Evolutionary conservation across 2,888 invertebrate species (phyloP).

Genomic region (Parnassius apollo): DNA sequence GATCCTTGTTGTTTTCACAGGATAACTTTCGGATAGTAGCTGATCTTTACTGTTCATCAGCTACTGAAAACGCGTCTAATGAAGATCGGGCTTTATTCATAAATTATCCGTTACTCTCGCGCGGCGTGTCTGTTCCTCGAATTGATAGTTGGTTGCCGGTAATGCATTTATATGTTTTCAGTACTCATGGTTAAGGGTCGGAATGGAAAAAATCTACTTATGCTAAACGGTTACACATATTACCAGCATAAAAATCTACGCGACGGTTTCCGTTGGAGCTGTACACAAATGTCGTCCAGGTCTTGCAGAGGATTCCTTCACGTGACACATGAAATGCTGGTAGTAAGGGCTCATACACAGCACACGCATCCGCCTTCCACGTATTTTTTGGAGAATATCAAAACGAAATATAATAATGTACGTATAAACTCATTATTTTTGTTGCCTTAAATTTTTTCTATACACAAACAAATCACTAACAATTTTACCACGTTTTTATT

Average conservation of each 20-base stretch:
- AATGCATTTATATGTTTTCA: slow-evolving; percentile 44
- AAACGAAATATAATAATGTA: slow-evolving; percentile 37
- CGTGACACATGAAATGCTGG: slow-evolving; percentile 65
- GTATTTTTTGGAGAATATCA: slow-evolving; percentile 55
- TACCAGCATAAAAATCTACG: slow-evolving; percentile 69
- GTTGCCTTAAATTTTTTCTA: not conserved
- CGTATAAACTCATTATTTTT: slow-evolving; percentile 21
- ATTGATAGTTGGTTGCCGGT: slow-evolving; percentile 20
- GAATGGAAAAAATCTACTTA: slow-evolving; percentile 65
- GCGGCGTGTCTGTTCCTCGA: too few relatives aligned
- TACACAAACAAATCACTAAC: not conserved
- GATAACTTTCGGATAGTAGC: not conserved
- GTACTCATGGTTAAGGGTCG: slow-evolving; percentile 70
- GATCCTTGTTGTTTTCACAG: not conserved
- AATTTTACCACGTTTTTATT: too few relatives aligned
- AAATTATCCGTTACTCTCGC: too few relatives aligned
- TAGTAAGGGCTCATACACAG: slow-evolving; percentile 62
- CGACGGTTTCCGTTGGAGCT: slow-evolving; percentile 74
- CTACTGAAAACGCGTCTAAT: too few relatives aligned
- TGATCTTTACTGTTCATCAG: not conserved
- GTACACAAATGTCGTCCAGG: slow-evolving; percentile 74
- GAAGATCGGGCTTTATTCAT: too few relatives aligned
- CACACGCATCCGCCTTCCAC: slow-evolving; percentile 71
- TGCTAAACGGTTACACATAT: slow-evolving; percentile 72
- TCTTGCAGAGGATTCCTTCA: slow-evolving; percentile 71